A percentile compares a stretch with the other conserved stretches of the same genome.
phyloP scores from a whole-genome alignment of 2,888 invertebrate genomes.

The Cinara cedri region DNA sequence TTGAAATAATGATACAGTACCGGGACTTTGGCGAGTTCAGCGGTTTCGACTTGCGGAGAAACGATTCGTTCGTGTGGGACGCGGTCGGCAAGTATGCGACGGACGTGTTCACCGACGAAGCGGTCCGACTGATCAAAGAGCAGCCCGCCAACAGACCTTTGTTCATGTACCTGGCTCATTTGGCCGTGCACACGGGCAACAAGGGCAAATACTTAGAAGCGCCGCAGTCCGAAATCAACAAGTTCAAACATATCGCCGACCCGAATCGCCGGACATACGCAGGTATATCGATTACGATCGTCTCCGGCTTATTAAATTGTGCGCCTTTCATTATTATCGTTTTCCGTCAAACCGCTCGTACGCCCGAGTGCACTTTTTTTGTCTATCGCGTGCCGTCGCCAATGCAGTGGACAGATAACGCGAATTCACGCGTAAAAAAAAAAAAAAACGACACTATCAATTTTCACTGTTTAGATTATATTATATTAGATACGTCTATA shows the following conservation, averaged over 20 bases:
- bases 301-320: no score
- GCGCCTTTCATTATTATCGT: no score
- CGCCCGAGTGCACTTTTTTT: no score
- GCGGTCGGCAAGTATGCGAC: conserved; percentile 65
- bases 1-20: conserved; percentile 59
- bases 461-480: no score
- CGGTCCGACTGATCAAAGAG: conserved; percentile 64
- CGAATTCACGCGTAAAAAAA: no score
- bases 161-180: conserved; percentile 67
- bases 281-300: conserved; percentile 65
- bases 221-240: conserved; percentile 72
- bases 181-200: conserved; percentile 67
- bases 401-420: no score
- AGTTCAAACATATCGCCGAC: conserved; percentile 74
- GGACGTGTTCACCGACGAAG: conserved; percentile 65
- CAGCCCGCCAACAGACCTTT: conserved; percentile 63
- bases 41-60: conserved; percentile 64
- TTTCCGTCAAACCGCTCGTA: no score
- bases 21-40: conserved; percentile 60
- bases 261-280: conserved; percentile 74
- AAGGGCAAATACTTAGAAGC: conserved; percentile 62
- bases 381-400: no score
- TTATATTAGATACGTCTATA: no score
- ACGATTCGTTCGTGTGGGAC: conserved; percentile 62
- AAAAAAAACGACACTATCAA: no score